Conservation (phyloP, 2,888 invertebrate genomes). For the Penaeus monodon region DNA sequence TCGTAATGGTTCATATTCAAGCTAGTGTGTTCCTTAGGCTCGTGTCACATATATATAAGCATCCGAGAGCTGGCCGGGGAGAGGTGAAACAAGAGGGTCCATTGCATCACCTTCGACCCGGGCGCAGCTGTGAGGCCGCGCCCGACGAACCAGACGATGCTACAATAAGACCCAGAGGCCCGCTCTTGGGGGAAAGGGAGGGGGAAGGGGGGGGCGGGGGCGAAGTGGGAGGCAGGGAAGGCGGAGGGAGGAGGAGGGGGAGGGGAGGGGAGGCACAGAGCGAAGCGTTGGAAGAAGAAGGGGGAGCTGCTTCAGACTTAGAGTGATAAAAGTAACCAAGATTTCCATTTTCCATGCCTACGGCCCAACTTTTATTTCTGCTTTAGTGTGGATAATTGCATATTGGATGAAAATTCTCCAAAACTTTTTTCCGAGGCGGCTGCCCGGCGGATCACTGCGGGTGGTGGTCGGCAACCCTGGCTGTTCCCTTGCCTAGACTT, state of each 20-base stretch:
- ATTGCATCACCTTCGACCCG: constrained; percentile 1
- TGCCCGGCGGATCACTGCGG: background rate
- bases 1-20: background rate
- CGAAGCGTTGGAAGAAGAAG: background rate
- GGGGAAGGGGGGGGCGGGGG: background rate
- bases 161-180: constrained; percentile 58
- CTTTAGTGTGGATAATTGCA: constrained; percentile 54
- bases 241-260: background rate
- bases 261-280: background rate
- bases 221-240: background rate
- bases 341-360: constrained; percentile 50
- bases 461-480: too few relatives aligned
- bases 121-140: constrained; percentile 30
- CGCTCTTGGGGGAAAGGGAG: background rate
- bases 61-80: background rate
- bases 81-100: constrained; percentile 13
- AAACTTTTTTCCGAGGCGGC: constrained; percentile 6
- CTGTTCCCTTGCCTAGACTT: too few relatives aligned
- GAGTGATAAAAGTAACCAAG: constrained; percentile 51
- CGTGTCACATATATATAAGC: background rate
- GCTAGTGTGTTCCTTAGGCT: background rate
- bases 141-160: constrained; percentile 44
- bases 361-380: constrained; percentile 49
- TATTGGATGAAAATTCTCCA: constrained; percentile 49
- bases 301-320: background rate